Conservation (phyloP, 2,113 vertebrate species). For the Megaptera novaeangliae region DNA sequence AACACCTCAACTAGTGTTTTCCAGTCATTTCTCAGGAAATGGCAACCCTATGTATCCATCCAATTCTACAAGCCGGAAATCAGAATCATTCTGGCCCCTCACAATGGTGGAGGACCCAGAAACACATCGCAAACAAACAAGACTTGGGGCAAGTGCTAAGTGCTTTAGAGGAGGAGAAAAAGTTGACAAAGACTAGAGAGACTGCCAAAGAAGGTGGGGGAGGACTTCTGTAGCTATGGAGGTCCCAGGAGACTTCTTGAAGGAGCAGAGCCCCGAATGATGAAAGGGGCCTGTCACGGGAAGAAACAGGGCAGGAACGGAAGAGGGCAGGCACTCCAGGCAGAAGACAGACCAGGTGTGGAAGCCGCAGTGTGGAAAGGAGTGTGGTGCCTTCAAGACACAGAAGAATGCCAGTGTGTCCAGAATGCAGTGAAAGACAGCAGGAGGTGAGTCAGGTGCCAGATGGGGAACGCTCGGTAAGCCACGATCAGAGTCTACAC, state of each 20-base stretch:
- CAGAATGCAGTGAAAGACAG: neutral
- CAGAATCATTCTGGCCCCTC: neutral
- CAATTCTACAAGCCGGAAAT: neutral
- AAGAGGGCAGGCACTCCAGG: neutral
- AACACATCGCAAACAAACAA: neutral
- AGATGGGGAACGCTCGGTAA: rapidly evolving
- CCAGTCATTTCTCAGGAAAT: neutral
- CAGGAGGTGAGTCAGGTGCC: neutral
- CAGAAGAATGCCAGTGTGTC: too few species aligned
- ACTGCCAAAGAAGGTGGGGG: neutral
- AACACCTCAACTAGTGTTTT: neutral
- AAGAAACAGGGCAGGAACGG: neutral
- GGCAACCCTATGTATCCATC: neutral
- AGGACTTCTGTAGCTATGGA: neutral
- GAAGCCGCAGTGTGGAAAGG: neutral
- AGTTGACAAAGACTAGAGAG: neutral
- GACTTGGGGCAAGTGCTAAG: neutral
- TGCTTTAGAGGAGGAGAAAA: neutral
- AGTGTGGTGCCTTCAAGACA: neutral
- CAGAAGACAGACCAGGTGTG: neutral
- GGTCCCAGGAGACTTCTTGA: neutral
- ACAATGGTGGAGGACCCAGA: neutral
- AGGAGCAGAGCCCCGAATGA: neutral
- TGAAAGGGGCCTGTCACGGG: neutral
- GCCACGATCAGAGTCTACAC: neutral